Evolutionary conservation across 2,888 invertebrate genomes (phyloP).

Genomic region (Phrixothrix hirtus): DNA sequence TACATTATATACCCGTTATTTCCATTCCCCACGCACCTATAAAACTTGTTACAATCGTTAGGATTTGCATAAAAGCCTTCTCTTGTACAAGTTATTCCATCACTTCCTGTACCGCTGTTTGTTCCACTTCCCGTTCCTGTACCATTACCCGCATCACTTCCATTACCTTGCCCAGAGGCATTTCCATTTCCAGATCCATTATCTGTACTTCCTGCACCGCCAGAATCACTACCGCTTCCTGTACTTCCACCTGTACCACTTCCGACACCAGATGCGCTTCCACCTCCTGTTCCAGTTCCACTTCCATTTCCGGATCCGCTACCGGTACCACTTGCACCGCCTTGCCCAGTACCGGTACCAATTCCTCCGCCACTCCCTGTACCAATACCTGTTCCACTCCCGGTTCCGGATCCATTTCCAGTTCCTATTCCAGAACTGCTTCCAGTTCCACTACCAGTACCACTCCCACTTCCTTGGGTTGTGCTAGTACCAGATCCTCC

Average conservation of each 20-base stretch:
- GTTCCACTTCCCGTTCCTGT: constrained; percentile 5
- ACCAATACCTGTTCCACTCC: constrained; percentile 9
- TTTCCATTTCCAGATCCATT: constrained; percentile 22
- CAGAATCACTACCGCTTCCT: not conserved
- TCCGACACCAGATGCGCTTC: not conserved
- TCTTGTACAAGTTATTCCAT: constrained; percentile 15
- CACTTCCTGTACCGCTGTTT: constrained; percentile 8
- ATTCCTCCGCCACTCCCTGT: constrained; percentile 7
- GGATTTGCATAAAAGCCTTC: constrained; percentile 66
- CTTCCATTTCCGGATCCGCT: constrained; percentile 3
- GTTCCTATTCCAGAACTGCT: constrained; percentile 7
- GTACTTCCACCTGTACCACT: not conserved
- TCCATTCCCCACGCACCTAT: constrained; percentile 71
- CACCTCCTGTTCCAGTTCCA: constrained; percentile 5
- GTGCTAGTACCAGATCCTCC: constrained; percentile 7
- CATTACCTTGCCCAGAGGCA: constrained; percentile 20
- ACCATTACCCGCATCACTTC: constrained; percentile 6
- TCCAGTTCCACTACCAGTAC: constrained; percentile 4
- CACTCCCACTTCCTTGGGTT: constrained; percentile 1
- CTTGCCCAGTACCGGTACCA: constrained; percentile 3
- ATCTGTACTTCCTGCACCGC: no score
- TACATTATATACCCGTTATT: constrained; percentile 65
- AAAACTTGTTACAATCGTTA: constrained; percentile 73
- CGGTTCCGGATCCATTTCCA: constrained; percentile 8
- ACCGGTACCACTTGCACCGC: constrained; percentile 6